Conservation (phyloP, 2,888 invertebrate species). For the Drosophila pegasa region DNA sequence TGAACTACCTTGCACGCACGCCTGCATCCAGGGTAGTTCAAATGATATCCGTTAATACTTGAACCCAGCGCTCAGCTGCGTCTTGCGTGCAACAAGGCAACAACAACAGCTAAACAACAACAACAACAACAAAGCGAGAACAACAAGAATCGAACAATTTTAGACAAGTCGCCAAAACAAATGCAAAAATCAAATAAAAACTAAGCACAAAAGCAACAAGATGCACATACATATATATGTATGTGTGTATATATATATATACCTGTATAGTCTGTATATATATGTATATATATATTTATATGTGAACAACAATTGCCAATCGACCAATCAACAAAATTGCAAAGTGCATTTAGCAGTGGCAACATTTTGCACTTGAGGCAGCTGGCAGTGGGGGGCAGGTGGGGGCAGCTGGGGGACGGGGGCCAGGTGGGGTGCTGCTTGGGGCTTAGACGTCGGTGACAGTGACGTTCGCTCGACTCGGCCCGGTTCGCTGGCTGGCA, state of each 20-base stretch:
- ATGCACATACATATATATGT: background rate
- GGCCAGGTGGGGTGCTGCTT: conserved; percentile 15
- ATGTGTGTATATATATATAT: conserved; percentile 2
- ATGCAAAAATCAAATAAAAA: conserved; percentile 47
- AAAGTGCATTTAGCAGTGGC: conserved; percentile 79
- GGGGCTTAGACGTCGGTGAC: conserved; percentile 59
- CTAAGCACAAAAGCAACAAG: conserved; percentile 21
- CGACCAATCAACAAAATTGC: conserved; percentile 73
- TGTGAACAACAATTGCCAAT: conserved; percentile 71
- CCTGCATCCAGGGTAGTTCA: conserved; percentile 35
- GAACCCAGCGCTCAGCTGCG: conserved; percentile 77
- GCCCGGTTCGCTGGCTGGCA: conserved; percentile 72
- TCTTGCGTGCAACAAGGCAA: conserved; percentile 52
- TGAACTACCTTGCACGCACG: conserved; percentile 3
- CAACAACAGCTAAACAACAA: conserved; percentile 18
- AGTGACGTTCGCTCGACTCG: conserved; percentile 68
- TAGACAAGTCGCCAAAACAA: conserved; percentile 66
- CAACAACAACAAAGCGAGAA: conserved; percentile 18
- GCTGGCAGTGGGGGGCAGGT: conserved; percentile 17
- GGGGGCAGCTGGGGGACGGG: background rate
- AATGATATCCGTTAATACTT: conserved; percentile 77
- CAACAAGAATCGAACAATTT: conserved; percentile 48
- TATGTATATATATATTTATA: conserved; percentile 2
- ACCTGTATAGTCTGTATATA: background rate
- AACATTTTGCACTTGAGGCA: conserved; percentile 72